Base-by-base conservation (phyloP, 2,888 invertebrate genomes). In the Drosophila rellima region DNA sequence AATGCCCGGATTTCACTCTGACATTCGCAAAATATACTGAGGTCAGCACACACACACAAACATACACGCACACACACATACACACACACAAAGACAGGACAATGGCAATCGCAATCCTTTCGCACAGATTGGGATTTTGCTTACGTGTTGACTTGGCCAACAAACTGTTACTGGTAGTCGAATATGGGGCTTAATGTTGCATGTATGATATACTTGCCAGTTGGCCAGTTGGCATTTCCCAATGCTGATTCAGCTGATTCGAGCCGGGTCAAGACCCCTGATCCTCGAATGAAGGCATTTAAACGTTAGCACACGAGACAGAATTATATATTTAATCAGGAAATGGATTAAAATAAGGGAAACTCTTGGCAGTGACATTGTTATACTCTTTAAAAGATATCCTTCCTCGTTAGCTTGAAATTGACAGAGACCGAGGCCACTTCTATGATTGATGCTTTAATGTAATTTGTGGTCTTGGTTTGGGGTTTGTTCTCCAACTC, bases 11-110 rank as follows among this genome's bases (percentile, higher is more conserved):
- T 80, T 80, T 80, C 66, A 74, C 68, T 70, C 66, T 62, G 70
- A 69, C 78, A 79, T 69, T 74, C 69, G 69, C 79, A 80, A 80
- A 80, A 80, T 80, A 70, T 71, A 80, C 79, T 76, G 74, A 76
- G 80, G 77, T 80, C 79, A 80, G 80, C 80, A 71, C 57, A 65
- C 62, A 72, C 18, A 57, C 33, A 61, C 18, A 37, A 7, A 20
- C 39, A 40, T 13, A 48, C 29, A 37, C 18, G 31, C 37, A 51
- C 29, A 40, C 20, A 20, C 74, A 69, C 55, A 62, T 56, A 72
- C 18, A 60, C 29, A 57, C 17, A 23, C 17, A 42, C 15, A 50
- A 5, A 42, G 40, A 31, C 4, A 29, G 20, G 55, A 26, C 54
- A 48, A 31, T 18, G 47, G 35, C 44, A 60, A 40, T 42, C 44